These are phyloP conservation scores for Mystacides longicornis DNA, from an alignment of 2,888 invertebrate genomes.

Conservation along the genomic window DNA sequence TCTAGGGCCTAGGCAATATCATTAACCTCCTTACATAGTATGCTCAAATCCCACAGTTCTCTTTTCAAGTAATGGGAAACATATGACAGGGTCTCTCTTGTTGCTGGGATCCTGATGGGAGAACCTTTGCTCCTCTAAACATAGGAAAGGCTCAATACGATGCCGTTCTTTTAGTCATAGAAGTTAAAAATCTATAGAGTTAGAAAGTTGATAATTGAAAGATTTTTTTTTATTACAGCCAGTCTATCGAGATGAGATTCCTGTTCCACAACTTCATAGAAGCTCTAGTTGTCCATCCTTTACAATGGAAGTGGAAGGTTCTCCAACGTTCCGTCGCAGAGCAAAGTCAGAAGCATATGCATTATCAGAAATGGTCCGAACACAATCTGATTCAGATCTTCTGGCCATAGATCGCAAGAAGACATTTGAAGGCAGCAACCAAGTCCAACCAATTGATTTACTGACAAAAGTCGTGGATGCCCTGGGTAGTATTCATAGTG, in stretches of 20 bases:
- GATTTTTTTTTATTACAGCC: slow-evolving; percentile 46
- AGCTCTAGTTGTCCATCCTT: slow-evolving; percentile 68
- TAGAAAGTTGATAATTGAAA: no score
- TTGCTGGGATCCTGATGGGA: no score
- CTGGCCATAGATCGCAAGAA: slow-evolving; percentile 69
- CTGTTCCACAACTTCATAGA: slow-evolving; percentile 36
- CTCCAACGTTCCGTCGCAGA: slow-evolving; percentile 46
- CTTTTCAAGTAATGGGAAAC: no score
- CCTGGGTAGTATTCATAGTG: slow-evolving; percentile 52
- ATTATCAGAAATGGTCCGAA: slow-evolving; percentile 47
- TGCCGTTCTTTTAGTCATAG: no score
- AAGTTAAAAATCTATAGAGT: no score
- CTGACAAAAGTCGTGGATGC: slow-evolving; percentile 72
- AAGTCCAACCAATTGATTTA: slow-evolving; percentile 68
- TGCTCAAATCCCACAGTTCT: no score
- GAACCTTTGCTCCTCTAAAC: no score
- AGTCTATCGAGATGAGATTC: slow-evolving; percentile 62
- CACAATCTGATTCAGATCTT: slow-evolving; percentile 73
- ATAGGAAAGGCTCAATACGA: no score
- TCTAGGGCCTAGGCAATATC: no score
- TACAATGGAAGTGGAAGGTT: slow-evolving; percentile 51
- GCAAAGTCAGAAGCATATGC: slow-evolving; percentile 53
- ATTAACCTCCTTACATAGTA: no score
- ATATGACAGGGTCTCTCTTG: no score
- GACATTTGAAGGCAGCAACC: slow-evolving; percentile 59